phyloP scores from a whole-genome alignment of 1,140 invertebrate genomes.

The Gonioctena quinquepunctata region DNA sequence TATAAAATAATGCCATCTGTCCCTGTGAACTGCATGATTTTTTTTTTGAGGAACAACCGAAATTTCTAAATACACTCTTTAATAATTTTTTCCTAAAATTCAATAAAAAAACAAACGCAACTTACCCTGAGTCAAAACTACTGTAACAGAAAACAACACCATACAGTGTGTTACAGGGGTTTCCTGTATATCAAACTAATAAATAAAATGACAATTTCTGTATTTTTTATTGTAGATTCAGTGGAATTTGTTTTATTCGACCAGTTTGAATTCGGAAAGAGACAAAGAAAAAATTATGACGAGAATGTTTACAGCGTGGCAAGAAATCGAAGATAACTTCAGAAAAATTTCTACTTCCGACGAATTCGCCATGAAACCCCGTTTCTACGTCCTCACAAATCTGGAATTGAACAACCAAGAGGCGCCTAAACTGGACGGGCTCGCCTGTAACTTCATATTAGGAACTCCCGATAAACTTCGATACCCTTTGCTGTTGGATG shows the following conservation, averaged over 20 bases:
- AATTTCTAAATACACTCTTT: too few species aligned
- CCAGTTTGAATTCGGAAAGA: conserved; percentile 61
- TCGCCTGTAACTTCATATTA: conserved; percentile 92
- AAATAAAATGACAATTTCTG: too few species aligned
- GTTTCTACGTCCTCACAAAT: conserved; percentile 83
- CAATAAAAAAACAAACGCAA: too few species aligned
- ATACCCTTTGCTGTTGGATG: conserved; percentile 85
- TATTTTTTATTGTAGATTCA: conserved; percentile 66
- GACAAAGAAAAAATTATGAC: conserved; percentile 63
- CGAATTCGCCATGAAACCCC: conserved; percentile 79
- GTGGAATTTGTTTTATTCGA: conserved; percentile 80
- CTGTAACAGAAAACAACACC: too few species aligned
- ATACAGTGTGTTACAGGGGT: too few species aligned
- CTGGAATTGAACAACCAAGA: conserved; percentile 79
- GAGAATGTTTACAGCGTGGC: conserved; percentile 75
- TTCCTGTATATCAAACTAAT: too few species aligned
- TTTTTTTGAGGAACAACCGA: too few species aligned
- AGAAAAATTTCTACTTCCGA: conserved; percentile 72
- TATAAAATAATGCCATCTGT: too few species aligned
- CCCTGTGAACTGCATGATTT: too few species aligned
- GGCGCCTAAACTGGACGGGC: conserved; percentile 86
- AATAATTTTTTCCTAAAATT: too few species aligned
- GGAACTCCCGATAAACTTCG: conserved; percentile 88
- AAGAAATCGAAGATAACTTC: conserved; percentile 80
- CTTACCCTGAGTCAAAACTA: too few species aligned